Percentiles rank a stretch among this genome's conserved stretches.
Conservation (phyloP, 2,797 vertebrate species). For the Miichthys miiuy region DNA sequence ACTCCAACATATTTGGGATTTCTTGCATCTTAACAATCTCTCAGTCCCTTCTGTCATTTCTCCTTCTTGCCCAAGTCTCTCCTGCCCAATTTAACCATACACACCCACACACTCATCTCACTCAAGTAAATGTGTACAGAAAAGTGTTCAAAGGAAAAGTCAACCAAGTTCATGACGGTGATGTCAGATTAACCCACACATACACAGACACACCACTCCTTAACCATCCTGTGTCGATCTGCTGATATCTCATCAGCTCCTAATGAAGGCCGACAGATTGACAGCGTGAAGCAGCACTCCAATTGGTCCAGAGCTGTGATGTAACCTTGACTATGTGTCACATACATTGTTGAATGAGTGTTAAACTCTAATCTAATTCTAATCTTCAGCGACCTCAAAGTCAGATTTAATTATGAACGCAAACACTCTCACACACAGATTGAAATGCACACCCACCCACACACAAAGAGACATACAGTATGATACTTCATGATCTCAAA, state of each 20-base stretch:
- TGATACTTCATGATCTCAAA: slow-evolving; percentile 7
- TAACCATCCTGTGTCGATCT: slow-evolving; percentile 31
- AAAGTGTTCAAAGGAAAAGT: slow-evolving; percentile 26
- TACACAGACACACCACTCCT: slow-evolving; percentile 6
- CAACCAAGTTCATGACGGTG: neutral
- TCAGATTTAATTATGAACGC: slow-evolving; percentile 64
- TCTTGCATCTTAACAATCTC: neutral
- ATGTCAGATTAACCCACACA: slow-evolving; percentile 28
- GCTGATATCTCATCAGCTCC: slow-evolving; percentile 41
- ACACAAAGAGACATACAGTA: slow-evolving; percentile 1
- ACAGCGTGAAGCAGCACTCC: slow-evolving; percentile 31
- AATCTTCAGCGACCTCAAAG: slow-evolving; percentile 61
- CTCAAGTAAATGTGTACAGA: neutral
- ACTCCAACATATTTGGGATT: neutral
- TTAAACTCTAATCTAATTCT: slow-evolving; percentile 68
- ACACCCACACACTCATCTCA: neutral
- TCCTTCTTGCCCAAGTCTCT: neutral
- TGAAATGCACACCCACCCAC: slow-evolving; percentile 34
- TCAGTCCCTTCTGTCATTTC: neutral
- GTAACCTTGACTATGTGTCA: slow-evolving; percentile 52
- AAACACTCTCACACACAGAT: slow-evolving; percentile 37
- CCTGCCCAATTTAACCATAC: neutral
- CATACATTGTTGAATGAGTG: slow-evolving; percentile 53
- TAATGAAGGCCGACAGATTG: slow-evolving; percentile 65
- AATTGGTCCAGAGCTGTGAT: slow-evolving; percentile 65